Evolutionary conservation across 2,113 vertebrate genomes (phyloP), one percentile per base, ranked within the genome.

Genomic region (cattle (Bos taurus)): DNA sequence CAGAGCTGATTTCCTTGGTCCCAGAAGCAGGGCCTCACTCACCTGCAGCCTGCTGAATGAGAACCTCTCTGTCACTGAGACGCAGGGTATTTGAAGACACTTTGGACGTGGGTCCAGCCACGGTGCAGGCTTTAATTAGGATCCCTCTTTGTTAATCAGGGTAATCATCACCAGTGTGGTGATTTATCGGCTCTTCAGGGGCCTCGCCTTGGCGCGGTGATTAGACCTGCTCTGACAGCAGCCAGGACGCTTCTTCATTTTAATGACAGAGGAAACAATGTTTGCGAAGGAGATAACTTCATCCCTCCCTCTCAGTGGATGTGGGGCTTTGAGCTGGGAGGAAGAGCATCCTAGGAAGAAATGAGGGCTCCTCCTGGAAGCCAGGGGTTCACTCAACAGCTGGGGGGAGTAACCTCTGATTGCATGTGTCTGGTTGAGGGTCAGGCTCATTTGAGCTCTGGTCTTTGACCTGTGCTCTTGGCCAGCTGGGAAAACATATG

Each of bases 281-380:
- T 89, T 48, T 33, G 15, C 2, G 2, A 16, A 48, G 48, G 89
- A 28, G 86, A 8, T 56, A 40, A 80, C 52, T 36, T 67, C 50
- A 8, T 33, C 43, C 71, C 14, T 43, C 57, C 64, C 3, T 57
- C 92, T 57, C 5, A 3, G 71, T 3, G 2, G 67, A 16, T 2
- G 11, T 1, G 6, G 15, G 71, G 26, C 8, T 74, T 46, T 21
- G 23, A 15, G 54, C n/a, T 88, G 11, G 19, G 33, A 6, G 1
- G 7, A 23, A 30, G 43, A 12, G 33, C 3, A 1, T 33, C 86
- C 36, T n/a, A 0, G 0, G 26, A 6, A 4, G 28, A 40, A 30
- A 33, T 13, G 3, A 5, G 19, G 36, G 25, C 21, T 28, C 19
- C 12, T 15, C 17, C 16, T 5, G 43, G 40, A 30, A 46, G 7